phyloP scores from a whole-genome alignment of 2,797 vertebrate genomes.

The Eremophila alpestris region DNA sequence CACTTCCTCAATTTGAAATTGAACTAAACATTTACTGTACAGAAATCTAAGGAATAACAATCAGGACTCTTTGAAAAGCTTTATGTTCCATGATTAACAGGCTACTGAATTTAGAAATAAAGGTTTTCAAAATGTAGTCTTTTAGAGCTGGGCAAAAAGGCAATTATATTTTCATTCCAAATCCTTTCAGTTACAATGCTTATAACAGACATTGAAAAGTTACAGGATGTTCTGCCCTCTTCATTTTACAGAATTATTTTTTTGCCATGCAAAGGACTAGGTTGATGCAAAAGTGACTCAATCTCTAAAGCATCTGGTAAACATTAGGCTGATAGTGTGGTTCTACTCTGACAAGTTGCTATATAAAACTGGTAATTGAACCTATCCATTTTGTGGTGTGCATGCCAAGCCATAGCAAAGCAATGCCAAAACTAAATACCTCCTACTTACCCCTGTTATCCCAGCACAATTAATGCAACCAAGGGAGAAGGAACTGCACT shows the following conservation, averaged over 20 bases:
- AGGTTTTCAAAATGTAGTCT: neutral
- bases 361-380: neutral
- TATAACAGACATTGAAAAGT: neutral
- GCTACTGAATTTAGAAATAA: neutral
- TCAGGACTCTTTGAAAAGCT: neutral
- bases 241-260: neutral
- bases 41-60: neutral
- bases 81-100: neutral
- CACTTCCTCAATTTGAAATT: neutral
- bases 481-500: neutral
- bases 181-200: neutral
- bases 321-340: neutral
- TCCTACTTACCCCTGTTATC: neutral
- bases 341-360: neutral
- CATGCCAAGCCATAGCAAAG: neutral
- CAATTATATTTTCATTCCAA: neutral
- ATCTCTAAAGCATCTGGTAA: neutral
- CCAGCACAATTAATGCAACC: neutral
- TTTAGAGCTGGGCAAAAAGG: neutral
- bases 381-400: neutral
- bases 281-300: neutral
- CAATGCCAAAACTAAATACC: neutral
- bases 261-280: neutral
- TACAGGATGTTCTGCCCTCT: neutral
- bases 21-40: neutral